These are phyloP conservation scores for Halictus ligatus DNA, from an alignment of 2,888 invertebrate genomes.

Conservation along the genomic window DNA sequence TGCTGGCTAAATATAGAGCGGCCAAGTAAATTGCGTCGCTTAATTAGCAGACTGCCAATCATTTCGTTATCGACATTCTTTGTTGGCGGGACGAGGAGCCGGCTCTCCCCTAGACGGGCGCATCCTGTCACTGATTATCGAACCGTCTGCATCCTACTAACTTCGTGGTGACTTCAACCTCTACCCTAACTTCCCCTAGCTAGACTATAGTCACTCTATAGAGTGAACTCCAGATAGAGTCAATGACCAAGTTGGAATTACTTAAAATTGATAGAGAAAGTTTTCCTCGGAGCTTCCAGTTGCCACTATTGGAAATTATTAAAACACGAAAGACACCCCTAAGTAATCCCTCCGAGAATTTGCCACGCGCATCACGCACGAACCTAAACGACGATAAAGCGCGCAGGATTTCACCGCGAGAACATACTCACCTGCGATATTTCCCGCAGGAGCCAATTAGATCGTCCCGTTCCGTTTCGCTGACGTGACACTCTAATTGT, in stretches of 20 bases:
- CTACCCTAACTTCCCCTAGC: conserved; percentile 20
- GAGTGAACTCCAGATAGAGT: not conserved
- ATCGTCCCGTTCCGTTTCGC: conserved; percentile 13
- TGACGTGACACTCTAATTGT: conserved; percentile 43
- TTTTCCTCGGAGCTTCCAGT: not conserved
- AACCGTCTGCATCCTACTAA: conserved; percentile 68
- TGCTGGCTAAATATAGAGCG: conserved; percentile 70
- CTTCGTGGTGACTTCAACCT: conserved; percentile 68
- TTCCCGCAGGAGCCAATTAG: conserved; percentile 26
- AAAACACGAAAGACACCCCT: no score
- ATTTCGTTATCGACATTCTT: conserved; percentile 79
- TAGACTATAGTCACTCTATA: no score
- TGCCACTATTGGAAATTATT: not conserved
- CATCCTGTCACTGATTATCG: conserved; percentile 78
- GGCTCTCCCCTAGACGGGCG: conserved; percentile 72
- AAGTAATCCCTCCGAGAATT: not conserved
- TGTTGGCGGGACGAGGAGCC: conserved; percentile 64
- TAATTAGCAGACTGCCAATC: conserved; percentile 80
- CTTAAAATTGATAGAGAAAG: no score
- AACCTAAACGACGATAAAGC: conserved; percentile 21
- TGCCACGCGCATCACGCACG: not conserved
- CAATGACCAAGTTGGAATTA: not conserved
- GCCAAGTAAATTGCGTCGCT: conserved; percentile 70
- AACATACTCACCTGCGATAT: conserved; percentile 4
- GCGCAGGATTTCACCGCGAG: conserved; percentile 20